These are phyloP conservation scores for Acinonyx jubatus DNA, from an alignment of 2,113 vertebrate genomes.

Conservation along the genomic window DNA sequence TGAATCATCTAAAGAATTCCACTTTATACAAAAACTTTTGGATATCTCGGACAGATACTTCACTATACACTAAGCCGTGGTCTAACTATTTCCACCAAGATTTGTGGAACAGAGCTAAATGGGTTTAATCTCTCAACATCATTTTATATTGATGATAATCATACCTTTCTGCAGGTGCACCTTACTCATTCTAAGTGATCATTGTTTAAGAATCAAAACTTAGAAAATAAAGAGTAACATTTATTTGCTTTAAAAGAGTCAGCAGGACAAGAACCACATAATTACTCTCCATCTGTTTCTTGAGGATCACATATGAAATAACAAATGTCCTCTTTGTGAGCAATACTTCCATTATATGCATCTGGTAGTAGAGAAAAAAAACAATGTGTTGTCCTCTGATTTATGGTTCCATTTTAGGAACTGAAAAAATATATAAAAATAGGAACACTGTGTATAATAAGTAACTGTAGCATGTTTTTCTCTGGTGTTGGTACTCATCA, in stretches of 20 bases:
- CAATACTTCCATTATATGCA: constrained; percentile 44
- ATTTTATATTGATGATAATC: not conserved
- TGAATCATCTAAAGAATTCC: not conserved
- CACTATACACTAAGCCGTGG: not conserved
- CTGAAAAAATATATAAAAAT: constrained; percentile 55
- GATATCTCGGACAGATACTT: not conserved
- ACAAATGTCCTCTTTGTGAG: constrained; percentile 41
- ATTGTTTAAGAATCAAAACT: constrained; percentile 45
- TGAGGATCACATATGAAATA: constrained; percentile 2
- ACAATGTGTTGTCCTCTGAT: constrained; percentile 37
- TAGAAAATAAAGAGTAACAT: constrained; percentile 39
- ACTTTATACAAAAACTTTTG: not conserved
- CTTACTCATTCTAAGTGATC: not conserved
- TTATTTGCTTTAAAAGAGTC: constrained; percentile 57
- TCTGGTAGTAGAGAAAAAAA: constrained; percentile 59
- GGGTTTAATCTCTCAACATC: not conserved
- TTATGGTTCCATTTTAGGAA: constrained; percentile 66
- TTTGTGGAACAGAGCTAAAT: not conserved
- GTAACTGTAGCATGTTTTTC: constrained; percentile 44
- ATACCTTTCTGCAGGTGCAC: not conserved
- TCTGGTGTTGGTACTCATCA: constrained; percentile 48
- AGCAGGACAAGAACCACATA: not conserved
- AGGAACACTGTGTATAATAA: constrained; percentile 42
- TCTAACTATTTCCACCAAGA: not conserved
- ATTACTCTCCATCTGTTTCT: constrained; percentile 59